phyloP scores from a whole-genome alignment of 2,888 invertebrate species.

The Protophormia terraenovae region DNA sequence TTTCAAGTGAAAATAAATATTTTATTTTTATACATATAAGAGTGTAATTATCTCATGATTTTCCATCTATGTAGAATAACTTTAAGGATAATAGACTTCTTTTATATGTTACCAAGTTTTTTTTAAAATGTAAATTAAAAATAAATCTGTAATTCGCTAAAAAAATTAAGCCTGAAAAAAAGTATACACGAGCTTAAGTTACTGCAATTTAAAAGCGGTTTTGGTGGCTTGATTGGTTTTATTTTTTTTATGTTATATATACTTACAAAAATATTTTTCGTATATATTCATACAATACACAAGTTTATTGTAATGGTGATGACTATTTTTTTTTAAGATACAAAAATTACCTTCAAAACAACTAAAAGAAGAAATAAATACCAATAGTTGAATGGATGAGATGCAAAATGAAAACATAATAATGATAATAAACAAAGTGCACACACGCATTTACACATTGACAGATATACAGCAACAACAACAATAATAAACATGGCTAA shows the following conservation, averaged over 20 bases:
- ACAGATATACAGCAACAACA: not conserved
- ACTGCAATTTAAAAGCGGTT: not conserved
- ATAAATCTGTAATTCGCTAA: no score
- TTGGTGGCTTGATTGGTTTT: not conserved
- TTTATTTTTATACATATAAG: no score
- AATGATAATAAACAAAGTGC: conserved; percentile 18
- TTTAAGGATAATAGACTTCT: no score
- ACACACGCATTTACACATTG: not conserved
- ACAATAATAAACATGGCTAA: not conserved
- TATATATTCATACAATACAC: not conserved
- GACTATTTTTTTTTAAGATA: conserved; percentile 50
- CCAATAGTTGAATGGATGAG: conserved; percentile 17
- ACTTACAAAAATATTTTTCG: not conserved
- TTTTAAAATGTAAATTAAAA: no score
- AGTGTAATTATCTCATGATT: no score
- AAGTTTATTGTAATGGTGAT: conserved; percentile 34
- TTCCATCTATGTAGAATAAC: no score
- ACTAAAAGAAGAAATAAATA: conserved; percentile 34
- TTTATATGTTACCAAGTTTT: no score
- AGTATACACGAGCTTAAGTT: conserved; percentile 5
- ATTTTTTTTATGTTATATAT: conserved; percentile 28
- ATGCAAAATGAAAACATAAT: conserved; percentile 28
- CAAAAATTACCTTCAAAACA: conserved; percentile 60
- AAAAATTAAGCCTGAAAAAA: not conserved
- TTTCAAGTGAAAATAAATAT: no score